Percentiles rank a stretch among this genome's conserved stretches.
Conservation (phyloP, 2,888 invertebrate species). For the Apotomis capreana region DNA sequence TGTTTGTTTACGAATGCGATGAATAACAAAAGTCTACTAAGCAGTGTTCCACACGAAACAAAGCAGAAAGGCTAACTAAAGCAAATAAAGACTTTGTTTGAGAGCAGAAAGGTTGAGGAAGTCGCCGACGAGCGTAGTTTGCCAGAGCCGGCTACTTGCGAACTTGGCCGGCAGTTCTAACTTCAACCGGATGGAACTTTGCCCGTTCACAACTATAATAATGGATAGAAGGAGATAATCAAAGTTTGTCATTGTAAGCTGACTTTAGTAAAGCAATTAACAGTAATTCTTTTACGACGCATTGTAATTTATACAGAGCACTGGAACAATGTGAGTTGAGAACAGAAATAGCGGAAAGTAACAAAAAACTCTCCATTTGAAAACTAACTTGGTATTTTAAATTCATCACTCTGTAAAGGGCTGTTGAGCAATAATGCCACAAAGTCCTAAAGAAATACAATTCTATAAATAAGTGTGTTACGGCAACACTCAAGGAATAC, state of each 20-base stretch:
- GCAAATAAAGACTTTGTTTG: slow-evolving; percentile 59
- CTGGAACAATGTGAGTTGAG: neutral
- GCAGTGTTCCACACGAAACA: slow-evolving; percentile 16
- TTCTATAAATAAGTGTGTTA: neutral
- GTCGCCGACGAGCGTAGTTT: slow-evolving; percentile 52
- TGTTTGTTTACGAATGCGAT: slow-evolving; percentile 14
- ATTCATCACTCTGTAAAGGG: neutral
- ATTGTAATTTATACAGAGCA: neutral
- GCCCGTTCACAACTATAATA: slow-evolving; percentile 66
- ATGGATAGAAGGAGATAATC: slow-evolving; percentile 72
- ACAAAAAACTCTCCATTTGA: neutral
- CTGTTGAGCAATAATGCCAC: neutral
- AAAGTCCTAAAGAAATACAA: neutral
- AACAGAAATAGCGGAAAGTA: slow-evolving; percentile 2
- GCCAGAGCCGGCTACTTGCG: slow-evolving; percentile 58
- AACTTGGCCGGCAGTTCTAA: slow-evolving; percentile 63
- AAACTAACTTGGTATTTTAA: neutral
- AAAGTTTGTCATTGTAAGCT: slow-evolving; percentile 68
- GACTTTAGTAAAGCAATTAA: slow-evolving; percentile 66
- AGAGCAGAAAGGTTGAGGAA: slow-evolving; percentile 55
- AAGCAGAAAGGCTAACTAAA: slow-evolving; percentile 47
- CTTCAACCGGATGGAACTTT: slow-evolving; percentile 62
- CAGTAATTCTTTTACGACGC: slow-evolving; percentile 1
- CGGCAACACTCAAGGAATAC: neutral
- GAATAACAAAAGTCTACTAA: slow-evolving; percentile 20